Evolutionary conservation across 2,113 vertebrate genomes (phyloP).

Genomic region (Tiliqua scincoides): DNA sequence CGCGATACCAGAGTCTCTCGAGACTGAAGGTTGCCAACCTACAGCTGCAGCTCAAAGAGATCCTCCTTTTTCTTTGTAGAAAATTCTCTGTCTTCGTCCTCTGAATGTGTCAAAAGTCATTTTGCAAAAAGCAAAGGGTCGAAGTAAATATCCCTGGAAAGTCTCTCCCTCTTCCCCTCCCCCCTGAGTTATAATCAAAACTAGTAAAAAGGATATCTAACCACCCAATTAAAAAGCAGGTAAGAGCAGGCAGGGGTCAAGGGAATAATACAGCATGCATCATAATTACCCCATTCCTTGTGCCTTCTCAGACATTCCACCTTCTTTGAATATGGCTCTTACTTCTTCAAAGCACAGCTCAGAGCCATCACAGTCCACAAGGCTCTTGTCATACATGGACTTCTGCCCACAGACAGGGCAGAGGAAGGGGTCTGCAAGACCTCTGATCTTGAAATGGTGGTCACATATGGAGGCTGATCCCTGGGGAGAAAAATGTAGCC

Average conservation of each 20-base stretch:
- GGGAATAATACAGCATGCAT: too few relatives aligned
- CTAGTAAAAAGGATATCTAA: too few relatives aligned
- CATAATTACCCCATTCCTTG: conserved; percentile 69
- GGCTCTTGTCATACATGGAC: conserved; percentile 77
- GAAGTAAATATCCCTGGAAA: not conserved
- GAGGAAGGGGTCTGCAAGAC: conserved; percentile 35
- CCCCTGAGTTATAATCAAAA: too few relatives aligned
- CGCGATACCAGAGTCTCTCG: too few relatives aligned
- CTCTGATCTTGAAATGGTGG: conserved; percentile 70
- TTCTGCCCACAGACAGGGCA: conserved; percentile 54
- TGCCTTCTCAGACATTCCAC: conserved; percentile 67
- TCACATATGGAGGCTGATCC: conserved; percentile 35
- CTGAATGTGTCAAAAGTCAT: not conserved
- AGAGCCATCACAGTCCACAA: conserved; percentile 75
- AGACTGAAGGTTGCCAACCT: too few relatives aligned
- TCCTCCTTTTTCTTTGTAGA: conserved; percentile 73
- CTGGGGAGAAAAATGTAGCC: conserved; percentile 26
- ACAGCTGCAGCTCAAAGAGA: conserved; percentile 75
- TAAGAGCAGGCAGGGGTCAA: too few relatives aligned
- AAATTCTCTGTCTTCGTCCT: not conserved
- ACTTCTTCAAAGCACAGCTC: conserved; percentile 89
- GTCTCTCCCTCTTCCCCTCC: too few relatives aligned
- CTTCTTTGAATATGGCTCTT: conserved; percentile 77
- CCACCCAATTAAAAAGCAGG: too few relatives aligned
- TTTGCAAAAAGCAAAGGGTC: not conserved